These are phyloP conservation scores for Ephestia elutella DNA, from an alignment of 1,140 invertebrate genomes.

Conservation along the genomic window DNA sequence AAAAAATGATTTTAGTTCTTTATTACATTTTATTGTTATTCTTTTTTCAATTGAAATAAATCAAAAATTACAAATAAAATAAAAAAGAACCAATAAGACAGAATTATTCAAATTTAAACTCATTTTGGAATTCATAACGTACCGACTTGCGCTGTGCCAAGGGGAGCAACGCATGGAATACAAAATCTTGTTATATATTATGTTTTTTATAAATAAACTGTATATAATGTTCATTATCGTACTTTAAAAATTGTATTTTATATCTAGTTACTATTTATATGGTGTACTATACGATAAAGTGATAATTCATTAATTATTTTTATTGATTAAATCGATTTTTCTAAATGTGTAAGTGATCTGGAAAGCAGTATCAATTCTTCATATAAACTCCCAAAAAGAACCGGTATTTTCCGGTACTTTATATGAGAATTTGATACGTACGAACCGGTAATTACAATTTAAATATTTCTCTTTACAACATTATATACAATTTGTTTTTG, in stretches of 20 bases:
- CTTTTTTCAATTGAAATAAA: too few relatives aligned
- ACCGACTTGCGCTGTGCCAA: conserved; percentile 68
- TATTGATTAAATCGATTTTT: too few relatives aligned
- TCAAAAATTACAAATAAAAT: neutral
- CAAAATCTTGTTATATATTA: conserved; percentile 28
- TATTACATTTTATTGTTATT: too few relatives aligned
- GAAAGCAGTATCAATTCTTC: too few relatives aligned
- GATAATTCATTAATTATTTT: too few relatives aligned
- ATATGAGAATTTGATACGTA: too few relatives aligned
- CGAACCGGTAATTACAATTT: neutral
- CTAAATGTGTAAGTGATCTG: too few relatives aligned
- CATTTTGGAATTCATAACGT: conserved; percentile 36
- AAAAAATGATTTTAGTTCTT: conserved; percentile 12
- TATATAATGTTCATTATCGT: conserved; percentile 5
- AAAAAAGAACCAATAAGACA: conserved; percentile 34
- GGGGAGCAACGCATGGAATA: conserved; percentile 58
- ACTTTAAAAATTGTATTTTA: too few relatives aligned
- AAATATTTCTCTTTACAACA: neutral
- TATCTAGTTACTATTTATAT: too few relatives aligned
- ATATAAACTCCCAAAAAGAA: too few relatives aligned
- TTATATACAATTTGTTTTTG: neutral
- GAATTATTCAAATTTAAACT: conserved; percentile 14
- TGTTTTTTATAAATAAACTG: conserved; percentile 6
- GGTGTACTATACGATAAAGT: too few relatives aligned
- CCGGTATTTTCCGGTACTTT: too few relatives aligned